Base-by-base conservation (phyloP, 2,888 invertebrate species). In the Euclidia mi region DNA sequence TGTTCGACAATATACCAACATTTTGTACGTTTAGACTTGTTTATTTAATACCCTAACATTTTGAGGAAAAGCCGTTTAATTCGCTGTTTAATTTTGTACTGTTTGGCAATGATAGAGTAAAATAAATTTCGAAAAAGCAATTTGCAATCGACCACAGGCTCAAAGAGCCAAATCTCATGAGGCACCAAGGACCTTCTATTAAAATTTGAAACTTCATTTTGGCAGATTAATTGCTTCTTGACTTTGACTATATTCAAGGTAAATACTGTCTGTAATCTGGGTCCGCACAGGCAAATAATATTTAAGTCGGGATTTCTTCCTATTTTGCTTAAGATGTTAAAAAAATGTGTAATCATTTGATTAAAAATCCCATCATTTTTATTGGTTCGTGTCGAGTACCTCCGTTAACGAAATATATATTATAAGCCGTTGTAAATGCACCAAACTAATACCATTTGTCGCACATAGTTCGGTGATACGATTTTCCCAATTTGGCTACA, bases 201-300 rank as follows among this genome's bases (percentile, higher is more conserved):
- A 92, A 92, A 92, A 92, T 93, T 92, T 88, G 84, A 91, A 93
- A 92, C 87, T 92, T 92, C 86, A 89, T 92, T 92, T 91, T 84
- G 79, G 80, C 79, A 82, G 81, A 87, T 89, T 92, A 94, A 93
- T 92, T 94, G 91, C 92, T 91, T 89, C 89, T 90, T 88, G 87
- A 90, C 89, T 89, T 88, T 86, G 78, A 82, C 84, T 85, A 89
- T 91, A 82, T 85, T 81, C 76, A 87, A 89, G 82, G 88, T 91
- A 93, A 91, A 91, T 84, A 91, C 71, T 78, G 81, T 74, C 80
- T 82, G 79, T 87, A 90, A 93, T 91, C 87, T 84, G 80, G 78
- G 79, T 81, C 79, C 82, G 79, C 68, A 75, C 76, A 65, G 63
- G 79, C 83, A 91, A 92, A 92, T 84, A 90, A 82, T 82, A 81